Evolutionary conservation across 2,797 vertebrate genomes (phyloP).

Genomic region (Peromyscus aztecus): DNA sequence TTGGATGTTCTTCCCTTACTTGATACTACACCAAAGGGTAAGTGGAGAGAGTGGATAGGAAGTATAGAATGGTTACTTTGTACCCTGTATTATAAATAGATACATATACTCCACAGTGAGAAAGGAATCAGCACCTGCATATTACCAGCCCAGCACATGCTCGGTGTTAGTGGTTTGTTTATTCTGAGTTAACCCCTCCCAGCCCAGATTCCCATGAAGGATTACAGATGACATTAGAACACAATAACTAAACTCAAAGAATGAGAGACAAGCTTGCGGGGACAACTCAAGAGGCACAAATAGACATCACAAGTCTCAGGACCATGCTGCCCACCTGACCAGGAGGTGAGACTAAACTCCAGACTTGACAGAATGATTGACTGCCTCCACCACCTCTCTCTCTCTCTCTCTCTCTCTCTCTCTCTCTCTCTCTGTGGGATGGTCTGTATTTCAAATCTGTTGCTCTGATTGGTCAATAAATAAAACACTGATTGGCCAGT

Average conservation of each 20-base stretch:
- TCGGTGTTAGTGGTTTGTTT: neutral
- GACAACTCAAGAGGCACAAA: neutral
- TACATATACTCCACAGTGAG: neutral
- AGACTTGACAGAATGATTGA: neutral
- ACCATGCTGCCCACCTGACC: neutral
- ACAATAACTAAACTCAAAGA: neutral
- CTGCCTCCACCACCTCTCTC: neutral
- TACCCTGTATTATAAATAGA: neutral
- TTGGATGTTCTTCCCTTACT: neutral
- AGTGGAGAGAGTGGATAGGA: neutral
- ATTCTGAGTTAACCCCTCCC: neutral
- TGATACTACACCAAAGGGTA: neutral
- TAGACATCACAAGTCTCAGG: neutral
- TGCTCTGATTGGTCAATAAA: too few relatives aligned
- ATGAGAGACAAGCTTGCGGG: neutral
- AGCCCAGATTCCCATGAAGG: neutral
- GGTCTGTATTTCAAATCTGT: too few relatives aligned
- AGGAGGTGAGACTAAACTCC: neutral
- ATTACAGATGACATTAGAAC: neutral
- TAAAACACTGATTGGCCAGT: too few relatives aligned
- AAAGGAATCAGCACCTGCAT: neutral
- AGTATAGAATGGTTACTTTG: neutral
- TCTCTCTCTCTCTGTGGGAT: too few relatives aligned
- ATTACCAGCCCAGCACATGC: neutral
- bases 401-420: too few relatives aligned